Evolutionary conservation across 1,140 invertebrate species (phyloP).

Genomic region (Neodiprion virginianus): DNA sequence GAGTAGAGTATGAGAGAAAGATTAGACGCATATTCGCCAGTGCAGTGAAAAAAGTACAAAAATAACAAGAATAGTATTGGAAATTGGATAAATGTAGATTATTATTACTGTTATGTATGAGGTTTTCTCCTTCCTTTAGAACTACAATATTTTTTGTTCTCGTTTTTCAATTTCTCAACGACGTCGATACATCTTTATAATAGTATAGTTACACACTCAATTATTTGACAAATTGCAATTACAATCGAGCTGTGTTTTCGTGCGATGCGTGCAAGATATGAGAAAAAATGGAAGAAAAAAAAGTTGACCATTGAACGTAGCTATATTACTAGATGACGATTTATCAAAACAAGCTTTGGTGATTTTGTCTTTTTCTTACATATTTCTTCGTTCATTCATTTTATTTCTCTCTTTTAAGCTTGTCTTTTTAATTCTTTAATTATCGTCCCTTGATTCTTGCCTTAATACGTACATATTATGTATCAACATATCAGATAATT

Average conservation of each 20-base stretch:
- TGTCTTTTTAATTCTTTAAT: no score
- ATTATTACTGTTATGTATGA: conserved; percentile 2
- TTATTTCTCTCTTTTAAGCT: no score
- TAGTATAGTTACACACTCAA: background rate
- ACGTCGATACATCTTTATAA: background rate
- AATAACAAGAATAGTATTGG: conserved; percentile 41
- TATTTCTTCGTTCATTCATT: no score
- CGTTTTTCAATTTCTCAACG: background rate
- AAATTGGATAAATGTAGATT: conserved; percentile 22
- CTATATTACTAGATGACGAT: no score
- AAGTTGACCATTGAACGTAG: no score
- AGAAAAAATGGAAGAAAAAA: no score
- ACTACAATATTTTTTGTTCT: conserved; percentile 1
- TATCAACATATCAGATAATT: no score
- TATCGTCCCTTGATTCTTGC: no score
- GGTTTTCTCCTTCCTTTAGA: background rate
- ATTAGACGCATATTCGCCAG: conserved; percentile 13
- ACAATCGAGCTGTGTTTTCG: background rate
- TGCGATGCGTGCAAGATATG: background rate
- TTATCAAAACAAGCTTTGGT: no score
- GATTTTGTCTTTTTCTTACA: no score
- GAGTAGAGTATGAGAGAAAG: background rate
- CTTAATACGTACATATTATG: no score
- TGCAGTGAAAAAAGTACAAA: conserved; percentile 40
- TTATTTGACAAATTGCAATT: background rate